These are phyloP conservation scores for Choloepus hoffmanni DNA, from an alignment of 2,113 vertebrate species.

Conservation along the genomic window DNA sequence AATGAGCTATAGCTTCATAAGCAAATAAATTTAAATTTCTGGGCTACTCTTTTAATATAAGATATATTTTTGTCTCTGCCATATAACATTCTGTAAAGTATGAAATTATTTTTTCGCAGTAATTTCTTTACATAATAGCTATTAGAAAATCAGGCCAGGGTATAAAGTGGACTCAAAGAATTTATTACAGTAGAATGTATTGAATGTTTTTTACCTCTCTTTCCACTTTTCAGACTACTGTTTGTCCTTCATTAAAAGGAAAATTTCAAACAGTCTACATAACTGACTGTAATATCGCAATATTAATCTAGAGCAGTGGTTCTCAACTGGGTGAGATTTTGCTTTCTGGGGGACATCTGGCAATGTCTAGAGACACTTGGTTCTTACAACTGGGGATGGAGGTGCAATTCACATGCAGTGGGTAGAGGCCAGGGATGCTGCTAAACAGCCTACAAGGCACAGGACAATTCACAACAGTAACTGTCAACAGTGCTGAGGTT, in stretches of 20 bases:
- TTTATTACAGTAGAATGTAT: background rate
- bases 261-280: background rate
- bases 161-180: background rate
- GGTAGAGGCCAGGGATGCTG: background rate
- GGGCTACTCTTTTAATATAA: background rate
- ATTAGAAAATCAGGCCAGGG: background rate
- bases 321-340: background rate
- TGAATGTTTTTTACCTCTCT: background rate
- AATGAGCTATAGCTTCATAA: background rate
- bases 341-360: background rate
- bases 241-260: background rate
- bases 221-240: background rate
- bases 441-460: background rate
- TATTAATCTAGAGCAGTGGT: background rate
- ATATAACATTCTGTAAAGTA: background rate
- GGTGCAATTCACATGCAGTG: background rate
- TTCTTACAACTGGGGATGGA: background rate
- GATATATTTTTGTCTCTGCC: background rate
- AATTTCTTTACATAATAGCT: background rate
- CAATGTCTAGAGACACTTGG: background rate
- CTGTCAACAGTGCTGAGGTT: background rate
- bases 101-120: constrained; percentile 22
- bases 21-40: background rate
- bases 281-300: background rate
- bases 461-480: background rate